phyloP scores from a whole-genome alignment of 2,797 vertebrate genomes.

The Nyctalus aviator region DNA sequence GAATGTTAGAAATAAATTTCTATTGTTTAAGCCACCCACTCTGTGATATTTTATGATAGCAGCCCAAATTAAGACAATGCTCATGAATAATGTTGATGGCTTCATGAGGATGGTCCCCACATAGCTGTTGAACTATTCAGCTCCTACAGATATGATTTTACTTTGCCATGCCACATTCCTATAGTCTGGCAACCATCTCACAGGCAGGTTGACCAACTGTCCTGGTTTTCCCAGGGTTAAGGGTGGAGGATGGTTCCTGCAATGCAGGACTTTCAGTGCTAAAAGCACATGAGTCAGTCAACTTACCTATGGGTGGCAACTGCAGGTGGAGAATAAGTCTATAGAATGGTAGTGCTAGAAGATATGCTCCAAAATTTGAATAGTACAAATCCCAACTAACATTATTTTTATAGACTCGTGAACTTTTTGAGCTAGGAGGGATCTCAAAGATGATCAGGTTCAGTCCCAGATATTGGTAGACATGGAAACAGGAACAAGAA shows the following conservation, averaged over 20 bases:
- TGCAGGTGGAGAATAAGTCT: background rate
- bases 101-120: background rate
- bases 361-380: background rate
- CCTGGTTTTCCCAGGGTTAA: background rate
- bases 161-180: background rate
- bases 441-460: background rate
- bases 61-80: background rate
- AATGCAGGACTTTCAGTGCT: background rate
- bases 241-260: background rate
- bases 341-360: background rate
- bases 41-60: background rate
- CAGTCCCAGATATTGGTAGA: background rate
- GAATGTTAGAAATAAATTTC: background rate
- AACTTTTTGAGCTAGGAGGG: background rate
- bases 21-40: background rate
- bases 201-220: background rate
- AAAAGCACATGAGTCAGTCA: background rate
- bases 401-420: background rate
- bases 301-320: background rate
- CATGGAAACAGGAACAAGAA: background rate
- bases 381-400: background rate
- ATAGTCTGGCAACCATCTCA: background rate
- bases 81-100: background rate
- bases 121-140: background rate
- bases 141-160: background rate